Percentiles rank a stretch among this genome's conserved stretches.
Conservation (phyloP, 2,797 vertebrate genomes). For the Aplochiton taeniatus region DNA sequence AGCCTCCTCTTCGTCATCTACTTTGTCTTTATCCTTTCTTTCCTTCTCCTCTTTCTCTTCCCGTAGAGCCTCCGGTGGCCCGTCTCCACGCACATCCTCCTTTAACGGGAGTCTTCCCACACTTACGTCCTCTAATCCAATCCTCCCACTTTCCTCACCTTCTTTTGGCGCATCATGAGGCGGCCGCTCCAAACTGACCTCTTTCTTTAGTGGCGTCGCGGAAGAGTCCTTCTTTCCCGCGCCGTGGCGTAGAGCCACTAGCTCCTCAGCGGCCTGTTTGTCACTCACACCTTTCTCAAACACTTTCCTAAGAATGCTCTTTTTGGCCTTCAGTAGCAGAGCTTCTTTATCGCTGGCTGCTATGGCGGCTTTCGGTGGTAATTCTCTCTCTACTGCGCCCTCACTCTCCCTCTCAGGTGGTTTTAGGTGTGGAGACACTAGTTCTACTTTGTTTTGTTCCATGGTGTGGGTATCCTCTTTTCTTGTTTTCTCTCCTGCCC, state of each 20-base stretch:
- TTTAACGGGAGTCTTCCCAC: slow-evolving; percentile 16
- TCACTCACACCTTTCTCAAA: slow-evolving; percentile 74
- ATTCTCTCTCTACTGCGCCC: slow-evolving; percentile 28
- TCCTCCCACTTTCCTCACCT: neutral
- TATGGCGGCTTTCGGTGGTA: slow-evolving; percentile 52
- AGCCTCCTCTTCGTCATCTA: slow-evolving; percentile 8
- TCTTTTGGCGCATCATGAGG: slow-evolving; percentile 6
- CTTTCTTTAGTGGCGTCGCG: slow-evolving; percentile 3
- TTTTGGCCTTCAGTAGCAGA: slow-evolving; percentile 75
- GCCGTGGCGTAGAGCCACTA: slow-evolving; percentile 67
- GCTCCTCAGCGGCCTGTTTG: slow-evolving; percentile 74
- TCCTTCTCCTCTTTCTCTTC: slow-evolving; percentile 30
- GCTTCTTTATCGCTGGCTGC: slow-evolving; percentile 65
- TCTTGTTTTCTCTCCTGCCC: slow-evolving; percentile 14
- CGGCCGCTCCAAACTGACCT: slow-evolving; percentile 13
- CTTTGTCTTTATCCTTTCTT: slow-evolving; percentile 29
- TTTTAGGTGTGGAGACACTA: slow-evolving; percentile 30
- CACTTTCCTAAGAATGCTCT: slow-evolving; percentile 77
- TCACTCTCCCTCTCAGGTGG: slow-evolving; percentile 11
- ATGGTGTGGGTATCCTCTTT: neutral
- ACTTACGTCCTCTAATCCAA: neutral
- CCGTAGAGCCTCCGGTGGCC: slow-evolving; percentile 11
- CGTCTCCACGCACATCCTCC: slow-evolving; percentile 28
- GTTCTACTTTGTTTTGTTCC: slow-evolving; percentile 20
- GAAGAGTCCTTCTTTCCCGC: slow-evolving; percentile 48